phyloP scores from a whole-genome alignment of 2,113 vertebrate genomes.

The Physeter macrocephalus region DNA sequence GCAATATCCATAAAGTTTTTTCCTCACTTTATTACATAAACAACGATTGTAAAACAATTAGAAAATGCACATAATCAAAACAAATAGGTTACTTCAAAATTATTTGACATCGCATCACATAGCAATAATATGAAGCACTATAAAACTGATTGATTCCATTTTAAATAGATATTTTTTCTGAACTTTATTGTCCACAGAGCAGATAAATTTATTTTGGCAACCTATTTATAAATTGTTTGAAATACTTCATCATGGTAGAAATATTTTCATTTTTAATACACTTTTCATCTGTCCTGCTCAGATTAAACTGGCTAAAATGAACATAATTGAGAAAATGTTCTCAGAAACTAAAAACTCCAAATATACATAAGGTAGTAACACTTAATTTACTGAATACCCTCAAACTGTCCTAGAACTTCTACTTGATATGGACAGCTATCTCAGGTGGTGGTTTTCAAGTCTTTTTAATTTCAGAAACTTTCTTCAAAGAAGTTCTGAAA shows the following conservation, averaged over 20 bases:
- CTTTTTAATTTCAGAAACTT: neutral
- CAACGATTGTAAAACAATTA: neutral
- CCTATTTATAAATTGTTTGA: neutral
- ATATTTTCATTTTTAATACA: neutral
- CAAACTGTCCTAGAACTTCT: neutral
- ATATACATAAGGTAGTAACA: neutral
- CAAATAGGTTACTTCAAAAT: neutral
- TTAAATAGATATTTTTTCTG: conserved; percentile 18
- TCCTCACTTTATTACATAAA: neutral
- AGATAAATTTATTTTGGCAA: neutral
- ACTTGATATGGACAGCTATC: neutral
- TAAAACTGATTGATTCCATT: neutral
- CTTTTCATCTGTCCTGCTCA: neutral
- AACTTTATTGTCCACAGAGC: neutral
- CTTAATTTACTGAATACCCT: neutral
- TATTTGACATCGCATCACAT: neutral
- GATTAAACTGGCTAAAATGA: neutral
- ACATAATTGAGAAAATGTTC: neutral
- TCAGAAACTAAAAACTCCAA: conserved; percentile 21
- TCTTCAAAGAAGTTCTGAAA: neutral
- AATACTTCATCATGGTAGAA: neutral
- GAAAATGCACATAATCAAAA: neutral
- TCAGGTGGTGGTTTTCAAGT: neutral
- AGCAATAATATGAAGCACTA: conserved; percentile 10
- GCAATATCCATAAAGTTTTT: neutral